These are phyloP conservation scores for Semotilus atromaculatus DNA, from an alignment of 2,797 vertebrate species.

Conservation along the genomic window DNA sequence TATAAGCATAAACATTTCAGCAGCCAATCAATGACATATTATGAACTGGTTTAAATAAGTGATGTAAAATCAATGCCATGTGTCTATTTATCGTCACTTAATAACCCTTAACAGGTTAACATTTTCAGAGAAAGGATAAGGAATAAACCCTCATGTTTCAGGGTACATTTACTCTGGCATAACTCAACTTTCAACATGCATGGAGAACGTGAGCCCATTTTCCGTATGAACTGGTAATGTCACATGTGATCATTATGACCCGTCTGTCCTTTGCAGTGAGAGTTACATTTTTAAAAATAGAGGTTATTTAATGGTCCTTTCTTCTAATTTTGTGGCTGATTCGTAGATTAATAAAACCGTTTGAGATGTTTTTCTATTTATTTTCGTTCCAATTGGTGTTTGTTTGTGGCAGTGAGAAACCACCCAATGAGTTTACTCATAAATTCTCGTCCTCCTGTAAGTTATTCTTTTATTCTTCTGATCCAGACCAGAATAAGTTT, in stretches of 20 bases:
- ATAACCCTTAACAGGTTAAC: not conserved
- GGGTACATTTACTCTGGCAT: not conserved
- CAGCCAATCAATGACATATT: slow-evolving; percentile 12
- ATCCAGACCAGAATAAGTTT: not conserved
- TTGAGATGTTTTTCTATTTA: not conserved
- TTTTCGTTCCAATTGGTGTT: not conserved
- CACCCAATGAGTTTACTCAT: not conserved
- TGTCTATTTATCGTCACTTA: not conserved
- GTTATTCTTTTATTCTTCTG: not conserved
- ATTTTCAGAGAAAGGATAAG: not conserved
- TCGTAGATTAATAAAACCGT: not conserved
- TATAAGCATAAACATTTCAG: not conserved
- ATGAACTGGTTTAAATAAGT: not conserved
- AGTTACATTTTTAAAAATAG: not conserved
- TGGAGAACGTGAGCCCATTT: not conserved
- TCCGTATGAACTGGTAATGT: not conserved
- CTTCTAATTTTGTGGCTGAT: not conserved
- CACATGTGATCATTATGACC: slow-evolving; percentile 13
- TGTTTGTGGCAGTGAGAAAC: not conserved
- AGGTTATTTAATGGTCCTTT: not conserved
- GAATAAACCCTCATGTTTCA: not conserved
- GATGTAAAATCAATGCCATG: not conserved
- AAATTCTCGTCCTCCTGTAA: not conserved
- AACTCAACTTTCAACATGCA: not conserved
- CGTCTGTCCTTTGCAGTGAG: not conserved